Evolutionary conservation across 1,140 invertebrate genomes (phyloP), one percentile per base, ranked within the genome.

Genomic region (Hycleus cichorii): DNA sequence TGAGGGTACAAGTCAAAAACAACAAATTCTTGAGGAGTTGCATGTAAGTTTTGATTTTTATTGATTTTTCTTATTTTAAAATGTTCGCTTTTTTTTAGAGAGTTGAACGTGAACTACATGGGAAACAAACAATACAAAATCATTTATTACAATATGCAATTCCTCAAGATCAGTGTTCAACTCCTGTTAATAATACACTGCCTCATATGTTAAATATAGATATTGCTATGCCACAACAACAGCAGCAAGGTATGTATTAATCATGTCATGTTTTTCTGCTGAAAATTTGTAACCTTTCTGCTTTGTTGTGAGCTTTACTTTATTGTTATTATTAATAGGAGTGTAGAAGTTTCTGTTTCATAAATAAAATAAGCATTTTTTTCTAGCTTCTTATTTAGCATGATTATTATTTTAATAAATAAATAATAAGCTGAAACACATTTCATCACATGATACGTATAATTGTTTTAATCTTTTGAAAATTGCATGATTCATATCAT

Each of bases 11-110:
- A 72, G 83, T 11, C 80, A 86, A 59, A 89, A 88, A 64, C 85
- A 89, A 73, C 85, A 87, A 69, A 88, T 90, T 66, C 77, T 89
- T 5, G 87, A 90, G 66, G 87, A 90, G 72, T 72, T 90, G 56
- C 84, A 90, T 75, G 83, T 83, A 72, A 58, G 64, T 73, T 39
- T 50, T 44, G 11, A 8, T 7, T 7, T 4, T 47, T 47, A 24
- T 9, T 7, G 40, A 39, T 7, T 7, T 6, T 39, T 39, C 6
- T 42, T 6, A n/a, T 26, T 47, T 46, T 3, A 55, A 45, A 27
- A 40, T 39, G 43, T 25, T 56, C 42, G 43, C 50, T 57, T 58
- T 59, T 68, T 66, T 75, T 7, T 64, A 85, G 82, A 83, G 83
- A 74, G 86, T 89, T 47, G 87, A 90, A 70, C 76, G 84, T 59